These are phyloP conservation scores for Salticus scenicus DNA, from an alignment of 2,888 invertebrate genomes.

Conservation along the genomic window DNA sequence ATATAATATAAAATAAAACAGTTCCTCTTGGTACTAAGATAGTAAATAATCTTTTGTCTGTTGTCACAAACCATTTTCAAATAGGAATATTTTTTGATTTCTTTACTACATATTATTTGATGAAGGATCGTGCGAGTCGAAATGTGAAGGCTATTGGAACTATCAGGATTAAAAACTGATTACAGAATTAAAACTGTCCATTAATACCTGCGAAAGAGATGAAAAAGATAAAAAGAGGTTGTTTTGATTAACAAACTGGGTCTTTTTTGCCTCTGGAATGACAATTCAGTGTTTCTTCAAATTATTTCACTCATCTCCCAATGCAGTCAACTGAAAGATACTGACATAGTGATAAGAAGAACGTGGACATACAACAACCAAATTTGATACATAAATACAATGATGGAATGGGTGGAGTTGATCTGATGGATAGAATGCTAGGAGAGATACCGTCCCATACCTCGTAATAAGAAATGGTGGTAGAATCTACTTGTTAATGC, in stretches of 20 bases:
- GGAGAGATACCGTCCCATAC: background rate
- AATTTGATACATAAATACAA: conserved; percentile 12
- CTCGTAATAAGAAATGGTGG: no score
- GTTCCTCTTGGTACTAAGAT: background rate
- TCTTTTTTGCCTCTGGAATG: conserved; percentile 6
- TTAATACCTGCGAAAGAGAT: background rate
- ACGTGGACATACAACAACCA: conserved; percentile 9
- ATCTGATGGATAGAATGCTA: conserved; percentile 10
- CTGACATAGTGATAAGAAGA: conserved; percentile 1
- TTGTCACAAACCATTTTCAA: conserved; percentile 6
- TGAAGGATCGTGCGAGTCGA: background rate
- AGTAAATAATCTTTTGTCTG: background rate
- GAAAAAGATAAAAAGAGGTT: background rate
- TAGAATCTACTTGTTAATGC: no score
- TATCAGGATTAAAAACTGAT: background rate
- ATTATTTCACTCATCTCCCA: background rate
- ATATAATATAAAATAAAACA: background rate
- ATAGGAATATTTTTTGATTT: conserved; percentile 17
- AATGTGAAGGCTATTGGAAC: background rate
- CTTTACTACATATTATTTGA: conserved; percentile 15
- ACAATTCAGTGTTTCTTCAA: conserved; percentile 23
- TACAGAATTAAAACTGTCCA: background rate
- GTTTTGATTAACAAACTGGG: background rate
- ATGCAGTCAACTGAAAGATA: background rate
- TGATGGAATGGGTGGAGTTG: conserved; percentile 6